phyloP scores from a whole-genome alignment of 2,888 invertebrate genomes.

The Clusia tigrina region DNA sequence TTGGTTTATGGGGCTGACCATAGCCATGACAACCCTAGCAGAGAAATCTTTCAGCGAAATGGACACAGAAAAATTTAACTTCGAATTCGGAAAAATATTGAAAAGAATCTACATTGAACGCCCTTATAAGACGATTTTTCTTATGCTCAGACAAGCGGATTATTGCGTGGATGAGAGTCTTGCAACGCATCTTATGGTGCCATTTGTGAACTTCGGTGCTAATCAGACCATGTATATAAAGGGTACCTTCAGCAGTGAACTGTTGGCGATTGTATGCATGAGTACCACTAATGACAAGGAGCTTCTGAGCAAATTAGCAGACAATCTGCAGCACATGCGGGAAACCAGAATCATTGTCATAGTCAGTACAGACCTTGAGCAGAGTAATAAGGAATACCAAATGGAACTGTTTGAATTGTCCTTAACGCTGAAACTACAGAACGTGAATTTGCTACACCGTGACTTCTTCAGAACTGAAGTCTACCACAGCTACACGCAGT shows the following conservation, averaged over 20 bases:
- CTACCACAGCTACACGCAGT: conserved; percentile 40
- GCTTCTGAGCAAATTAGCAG: conserved; percentile 18
- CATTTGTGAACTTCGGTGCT: neutral
- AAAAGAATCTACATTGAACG: neutral
- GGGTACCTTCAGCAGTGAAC: conserved; percentile 16
- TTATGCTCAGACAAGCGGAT: neutral
- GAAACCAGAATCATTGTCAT: conserved; percentile 36
- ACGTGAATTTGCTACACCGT: conserved; percentile 35
- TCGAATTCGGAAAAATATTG: neutral
- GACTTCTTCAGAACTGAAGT: conserved; percentile 11
- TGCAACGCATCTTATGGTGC: neutral
- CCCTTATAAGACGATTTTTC: neutral
- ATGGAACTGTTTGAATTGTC: conserved; percentile 31
- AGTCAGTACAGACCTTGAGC: neutral
- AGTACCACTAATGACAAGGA: neutral
- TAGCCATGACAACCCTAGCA: too few species aligned
- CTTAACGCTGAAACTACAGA: conserved; percentile 32
- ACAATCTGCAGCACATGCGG: conserved; percentile 39
- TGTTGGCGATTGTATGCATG: conserved; percentile 38
- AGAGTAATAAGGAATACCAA: neutral
- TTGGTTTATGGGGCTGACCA: too few species aligned
- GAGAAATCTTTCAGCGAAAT: too few species aligned
- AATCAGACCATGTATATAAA: conserved; percentile 14
- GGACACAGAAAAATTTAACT: neutral
- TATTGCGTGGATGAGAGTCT: neutral